Evolutionary conservation across 2,113 vertebrate species (phyloP).

Genomic region (Sula dactylatra): DNA sequence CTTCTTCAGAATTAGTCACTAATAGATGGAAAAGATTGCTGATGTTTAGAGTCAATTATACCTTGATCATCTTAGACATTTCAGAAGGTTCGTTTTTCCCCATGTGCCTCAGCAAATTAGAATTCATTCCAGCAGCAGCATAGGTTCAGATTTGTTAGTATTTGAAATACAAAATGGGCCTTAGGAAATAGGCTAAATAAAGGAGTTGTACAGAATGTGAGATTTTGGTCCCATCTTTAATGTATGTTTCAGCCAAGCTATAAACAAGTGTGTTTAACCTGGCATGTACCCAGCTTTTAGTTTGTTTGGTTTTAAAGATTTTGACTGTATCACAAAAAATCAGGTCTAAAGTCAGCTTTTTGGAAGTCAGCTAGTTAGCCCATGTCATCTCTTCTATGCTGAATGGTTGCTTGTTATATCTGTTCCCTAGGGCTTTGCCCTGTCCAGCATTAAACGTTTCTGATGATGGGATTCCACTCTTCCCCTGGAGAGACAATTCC

Average conservation of each 20-base stretch:
- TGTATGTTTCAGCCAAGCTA: not conserved
- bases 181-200: not conserved
- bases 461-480: not conserved
- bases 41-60: not conserved
- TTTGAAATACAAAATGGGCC: not conserved
- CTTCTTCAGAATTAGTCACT: not conserved
- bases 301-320: not conserved
- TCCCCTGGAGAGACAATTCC: slow-evolving; percentile 40
- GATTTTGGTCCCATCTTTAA: not conserved
- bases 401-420: not conserved
- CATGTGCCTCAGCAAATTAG: not conserved
- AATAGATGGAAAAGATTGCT: not conserved
- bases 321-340: not conserved
- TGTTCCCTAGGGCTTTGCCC: slow-evolving; percentile 11
- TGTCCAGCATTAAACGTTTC: not conserved
- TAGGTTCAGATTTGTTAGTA: not conserved
- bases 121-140: not conserved
- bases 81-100: not conserved
- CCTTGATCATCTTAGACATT: not conserved
- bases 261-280: not conserved
- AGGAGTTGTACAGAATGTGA: not conserved
- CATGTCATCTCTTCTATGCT: not conserved
- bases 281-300: not conserved
- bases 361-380: not conserved
- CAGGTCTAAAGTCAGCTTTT: not conserved